phyloP scores from a whole-genome alignment of 2,797 vertebrate species.

The Lophius americanus region DNA sequence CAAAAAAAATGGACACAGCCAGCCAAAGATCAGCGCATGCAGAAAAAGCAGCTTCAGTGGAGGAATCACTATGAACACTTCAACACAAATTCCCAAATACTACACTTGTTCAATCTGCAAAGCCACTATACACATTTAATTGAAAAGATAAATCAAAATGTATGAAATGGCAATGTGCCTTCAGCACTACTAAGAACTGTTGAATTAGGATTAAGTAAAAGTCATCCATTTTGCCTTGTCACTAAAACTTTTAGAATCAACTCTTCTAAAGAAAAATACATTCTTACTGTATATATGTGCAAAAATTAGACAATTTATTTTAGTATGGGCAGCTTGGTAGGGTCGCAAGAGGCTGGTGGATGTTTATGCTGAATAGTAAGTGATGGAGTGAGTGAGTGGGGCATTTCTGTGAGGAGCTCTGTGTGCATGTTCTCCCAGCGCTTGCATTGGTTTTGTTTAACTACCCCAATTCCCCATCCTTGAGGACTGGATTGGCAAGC shows the following conservation, averaged over 20 bases:
- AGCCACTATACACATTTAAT: neutral
- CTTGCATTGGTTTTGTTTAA: too few relatives aligned
- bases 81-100: neutral
- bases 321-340: too few relatives aligned
- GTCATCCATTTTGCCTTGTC: constrained; percentile 3
- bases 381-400: too few relatives aligned
- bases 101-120: constrained; percentile 3
- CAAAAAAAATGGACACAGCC: neutral
- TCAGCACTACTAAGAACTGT: constrained; percentile 9
- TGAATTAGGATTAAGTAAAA: constrained; percentile 8
- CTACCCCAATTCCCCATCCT: too few relatives aligned
- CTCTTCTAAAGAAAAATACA: neutral
- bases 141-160: constrained; percentile 30
- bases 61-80: constrained; percentile 11
- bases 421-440: too few relatives aligned
- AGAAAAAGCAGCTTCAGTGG: neutral
- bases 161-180: constrained; percentile 7
- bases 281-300: too few relatives aligned
- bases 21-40: neutral
- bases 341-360: too few relatives aligned
- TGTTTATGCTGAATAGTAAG: too few relatives aligned
- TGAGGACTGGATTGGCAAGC: too few relatives aligned
- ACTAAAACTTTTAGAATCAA: neutral
- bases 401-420: too few relatives aligned
- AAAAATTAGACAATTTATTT: neutral